phyloP scores from a whole-genome alignment of 2,113 vertebrate genomes.

The Hemiprocne comata region DNA sequence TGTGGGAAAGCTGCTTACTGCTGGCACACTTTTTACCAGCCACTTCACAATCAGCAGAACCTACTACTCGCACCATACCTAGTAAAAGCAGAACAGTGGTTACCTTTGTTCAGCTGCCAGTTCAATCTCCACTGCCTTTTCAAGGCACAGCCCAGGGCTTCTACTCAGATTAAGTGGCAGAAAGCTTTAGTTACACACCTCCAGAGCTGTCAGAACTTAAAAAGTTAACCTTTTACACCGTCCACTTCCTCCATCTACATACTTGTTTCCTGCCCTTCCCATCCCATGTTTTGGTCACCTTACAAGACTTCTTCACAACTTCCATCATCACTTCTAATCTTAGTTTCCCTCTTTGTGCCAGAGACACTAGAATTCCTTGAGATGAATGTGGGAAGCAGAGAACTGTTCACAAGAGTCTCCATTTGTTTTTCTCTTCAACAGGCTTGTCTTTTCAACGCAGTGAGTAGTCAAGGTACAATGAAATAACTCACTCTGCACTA shows the following conservation, averaged over 20 bases:
- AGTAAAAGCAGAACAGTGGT: background rate
- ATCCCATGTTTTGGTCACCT: background rate
- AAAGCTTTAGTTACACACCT: background rate
- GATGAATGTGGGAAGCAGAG: background rate
- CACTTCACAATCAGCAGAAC: background rate
- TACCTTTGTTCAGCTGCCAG: background rate
- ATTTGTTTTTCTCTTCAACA: background rate
- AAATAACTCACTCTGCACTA: background rate
- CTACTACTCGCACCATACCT: background rate
- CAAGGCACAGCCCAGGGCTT: background rate
- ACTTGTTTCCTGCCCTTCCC: background rate
- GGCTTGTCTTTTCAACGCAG: background rate
- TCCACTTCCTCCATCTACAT: background rate
- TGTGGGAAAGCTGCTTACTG: background rate
- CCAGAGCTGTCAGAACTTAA: background rate
- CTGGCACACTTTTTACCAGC: background rate
- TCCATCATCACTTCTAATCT: background rate
- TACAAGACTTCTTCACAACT: background rate
- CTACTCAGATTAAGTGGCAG: background rate
- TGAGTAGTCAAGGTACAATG: background rate
- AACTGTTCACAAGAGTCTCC: background rate
- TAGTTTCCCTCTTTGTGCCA: background rate
- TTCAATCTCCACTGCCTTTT: background rate
- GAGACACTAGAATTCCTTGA: background rate
- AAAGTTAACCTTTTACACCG: background rate